phyloP scores from a whole-genome alignment of 2,888 invertebrate genomes.

The Alitta virens region DNA sequence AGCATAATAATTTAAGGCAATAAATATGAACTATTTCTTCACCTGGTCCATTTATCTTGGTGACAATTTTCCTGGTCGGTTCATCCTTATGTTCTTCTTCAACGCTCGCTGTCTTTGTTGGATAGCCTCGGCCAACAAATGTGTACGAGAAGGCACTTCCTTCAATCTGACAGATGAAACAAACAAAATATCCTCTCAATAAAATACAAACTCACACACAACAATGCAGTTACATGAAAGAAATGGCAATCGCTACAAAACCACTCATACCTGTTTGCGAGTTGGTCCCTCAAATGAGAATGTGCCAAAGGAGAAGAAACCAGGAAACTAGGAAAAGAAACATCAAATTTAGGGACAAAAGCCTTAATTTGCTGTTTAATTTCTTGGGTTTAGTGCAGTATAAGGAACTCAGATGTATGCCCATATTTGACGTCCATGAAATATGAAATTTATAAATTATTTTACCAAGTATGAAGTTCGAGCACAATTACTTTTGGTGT shows the following conservation, averaged over 20 bases:
- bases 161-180: constrained; percentile 58
- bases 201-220: neutral
- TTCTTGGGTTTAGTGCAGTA: too few relatives aligned
- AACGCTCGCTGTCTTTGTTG: constrained; percentile 63
- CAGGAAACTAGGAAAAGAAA: constrained; percentile 62
- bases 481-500: too few relatives aligned
- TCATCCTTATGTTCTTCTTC: constrained; percentile 63
- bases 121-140: constrained; percentile 79
- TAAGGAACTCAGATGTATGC: too few relatives aligned
- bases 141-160: constrained; percentile 67
- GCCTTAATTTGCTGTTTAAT: neutral
- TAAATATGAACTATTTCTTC: constrained; percentile 14
- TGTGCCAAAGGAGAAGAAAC: constrained; percentile 71
- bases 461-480: too few relatives aligned
- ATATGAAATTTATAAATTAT: too few relatives aligned
- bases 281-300: constrained; percentile 66
- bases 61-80: constrained; percentile 57
- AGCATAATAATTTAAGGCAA: too few relatives aligned
- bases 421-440: too few relatives aligned
- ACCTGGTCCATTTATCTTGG: constrained; percentile 57
- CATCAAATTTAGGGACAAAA: neutral
- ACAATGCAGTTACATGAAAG: neutral
- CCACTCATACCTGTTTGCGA: constrained; percentile 54
- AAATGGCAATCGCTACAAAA: neutral
- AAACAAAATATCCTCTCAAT: neutral